phyloP scores from a whole-genome alignment of 2,113 vertebrate genomes.

The Geothlypis trichas region DNA sequence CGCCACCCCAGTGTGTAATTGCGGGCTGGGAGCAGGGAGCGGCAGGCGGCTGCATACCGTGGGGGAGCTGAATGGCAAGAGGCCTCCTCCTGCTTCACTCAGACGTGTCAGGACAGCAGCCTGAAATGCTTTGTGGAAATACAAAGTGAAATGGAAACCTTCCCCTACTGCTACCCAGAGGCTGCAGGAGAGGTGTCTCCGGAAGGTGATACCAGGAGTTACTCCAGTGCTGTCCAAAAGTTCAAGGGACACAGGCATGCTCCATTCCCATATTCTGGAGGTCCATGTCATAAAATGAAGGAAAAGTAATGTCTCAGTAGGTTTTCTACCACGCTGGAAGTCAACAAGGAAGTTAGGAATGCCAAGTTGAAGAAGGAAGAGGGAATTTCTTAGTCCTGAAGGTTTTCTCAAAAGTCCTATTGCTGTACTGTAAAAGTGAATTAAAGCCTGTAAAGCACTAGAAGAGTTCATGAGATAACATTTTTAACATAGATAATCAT shows the following conservation, averaged over 20 bases:
- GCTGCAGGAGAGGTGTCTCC: not conserved
- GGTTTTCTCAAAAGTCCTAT: not conserved
- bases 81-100: constrained; percentile 63
- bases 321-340: not conserved
- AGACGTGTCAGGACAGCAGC: constrained; percentile 70
- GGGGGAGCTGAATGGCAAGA: constrained; percentile 61
- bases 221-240: not conserved
- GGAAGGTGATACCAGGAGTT: not conserved
- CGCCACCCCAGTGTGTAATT: not conserved
- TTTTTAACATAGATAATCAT: not conserved
- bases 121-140: constrained; percentile 1
- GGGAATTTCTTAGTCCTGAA: not conserved
- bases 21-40: constrained; percentile 49
- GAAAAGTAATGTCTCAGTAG: not conserved
- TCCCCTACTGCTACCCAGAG: not conserved
- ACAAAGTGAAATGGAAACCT: constrained; percentile 13
- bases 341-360: not conserved
- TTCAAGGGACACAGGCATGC: accelerated
- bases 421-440: not conserved
- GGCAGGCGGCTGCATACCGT: constrained; percentile 55
- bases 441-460: not conserved
- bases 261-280: not conserved
- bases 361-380: not conserved
- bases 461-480: not conserved
- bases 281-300: not conserved